Evolutionary conservation across 2,113 vertebrate genomes (phyloP), one percentile per base, ranked within the genome.

Genomic region (Ranitomeya imitator): DNA sequence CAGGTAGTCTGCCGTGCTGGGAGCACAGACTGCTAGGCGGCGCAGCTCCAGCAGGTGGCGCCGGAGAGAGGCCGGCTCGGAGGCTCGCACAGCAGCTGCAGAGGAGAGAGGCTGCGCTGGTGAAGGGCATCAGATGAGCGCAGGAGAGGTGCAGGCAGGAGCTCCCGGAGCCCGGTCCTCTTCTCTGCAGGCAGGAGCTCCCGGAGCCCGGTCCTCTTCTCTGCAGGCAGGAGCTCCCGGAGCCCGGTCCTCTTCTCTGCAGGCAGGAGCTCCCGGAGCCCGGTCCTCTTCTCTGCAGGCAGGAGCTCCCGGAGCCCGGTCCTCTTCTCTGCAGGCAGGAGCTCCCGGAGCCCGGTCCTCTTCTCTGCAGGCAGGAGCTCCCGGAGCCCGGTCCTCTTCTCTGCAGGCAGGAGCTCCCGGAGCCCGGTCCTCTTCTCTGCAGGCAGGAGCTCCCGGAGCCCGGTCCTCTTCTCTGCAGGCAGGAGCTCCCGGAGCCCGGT

Each of bases 71-170:
- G 90, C 85, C 63, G 87, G n/a, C n/a, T n/a, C 45, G 15, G 45
- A 26, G n/a, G 79, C 59, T 83, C 85, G 8, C 21, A 45, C 69
- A 90, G 88, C 90, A 90, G 91, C 92, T 90, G 92, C 92, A 90
- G 91, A 88, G 87, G 80, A 88, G 86, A 87, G 87, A 88, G 93
- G 94, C 93, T 82, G 92, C 93, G 93, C 91, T 91, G 91, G 93
- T 95, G 94, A 95, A 95, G 94, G 94, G 93, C 94, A 93, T 90
- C 92, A 91, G 86, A 71, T 71, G 93, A 88, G 83, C 90, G 89
- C 83, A 52, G 73, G 90, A 90, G 86, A 89, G 93, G 96, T 93
- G 94, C 94, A 92, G 65, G 69, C 91, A 88, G 91, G 86, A 90
- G 90, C 83, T 90, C 85, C 86, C 83, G 85, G 77, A 90, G 88